A percentile compares a stretch with the other conserved stretches of the same genome.
These are phyloP conservation scores for Antigone vipio DNA, from an alignment of 2,113 vertebrate genomes.

Conservation along the genomic window DNA sequence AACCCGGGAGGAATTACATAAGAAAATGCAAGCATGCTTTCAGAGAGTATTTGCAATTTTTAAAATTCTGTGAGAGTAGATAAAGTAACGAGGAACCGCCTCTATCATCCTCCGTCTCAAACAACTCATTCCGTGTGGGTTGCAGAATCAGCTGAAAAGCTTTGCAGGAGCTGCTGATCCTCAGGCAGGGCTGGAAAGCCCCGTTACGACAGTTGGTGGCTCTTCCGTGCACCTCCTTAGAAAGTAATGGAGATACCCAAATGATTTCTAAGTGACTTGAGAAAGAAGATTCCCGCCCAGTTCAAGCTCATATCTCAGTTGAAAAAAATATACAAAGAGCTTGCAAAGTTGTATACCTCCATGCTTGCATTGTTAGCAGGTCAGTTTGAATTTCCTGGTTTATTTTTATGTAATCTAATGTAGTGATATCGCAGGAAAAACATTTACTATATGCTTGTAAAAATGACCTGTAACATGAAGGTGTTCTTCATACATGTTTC, in stretches of 20 bases:
- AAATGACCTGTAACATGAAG: background rate
- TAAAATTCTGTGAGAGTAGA: background rate
- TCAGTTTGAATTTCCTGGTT: background rate
- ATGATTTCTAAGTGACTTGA: background rate
- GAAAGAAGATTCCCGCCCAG: background rate
- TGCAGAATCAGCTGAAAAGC: background rate
- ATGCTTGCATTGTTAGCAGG: background rate
- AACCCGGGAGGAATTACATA: background rate
- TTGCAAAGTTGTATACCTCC: background rate
- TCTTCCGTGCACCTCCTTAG: background rate
- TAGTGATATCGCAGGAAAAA: background rate
- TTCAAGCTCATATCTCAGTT: background rate
- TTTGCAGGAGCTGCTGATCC: background rate
- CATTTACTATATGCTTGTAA: background rate
- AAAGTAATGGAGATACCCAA: background rate
- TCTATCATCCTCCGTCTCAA: background rate
- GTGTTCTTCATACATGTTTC: background rate
- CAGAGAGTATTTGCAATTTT: background rate
- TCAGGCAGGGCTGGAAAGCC: background rate
- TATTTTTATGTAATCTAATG: background rate
- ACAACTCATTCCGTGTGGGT: fast-evolving
- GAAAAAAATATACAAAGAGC: background rate
- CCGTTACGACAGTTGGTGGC: background rate
- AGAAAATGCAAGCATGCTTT: background rate
- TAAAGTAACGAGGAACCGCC: background rate